Base-by-base conservation (phyloP, 2,797 vertebrate species). In the Bradypodion ventrale region DNA sequence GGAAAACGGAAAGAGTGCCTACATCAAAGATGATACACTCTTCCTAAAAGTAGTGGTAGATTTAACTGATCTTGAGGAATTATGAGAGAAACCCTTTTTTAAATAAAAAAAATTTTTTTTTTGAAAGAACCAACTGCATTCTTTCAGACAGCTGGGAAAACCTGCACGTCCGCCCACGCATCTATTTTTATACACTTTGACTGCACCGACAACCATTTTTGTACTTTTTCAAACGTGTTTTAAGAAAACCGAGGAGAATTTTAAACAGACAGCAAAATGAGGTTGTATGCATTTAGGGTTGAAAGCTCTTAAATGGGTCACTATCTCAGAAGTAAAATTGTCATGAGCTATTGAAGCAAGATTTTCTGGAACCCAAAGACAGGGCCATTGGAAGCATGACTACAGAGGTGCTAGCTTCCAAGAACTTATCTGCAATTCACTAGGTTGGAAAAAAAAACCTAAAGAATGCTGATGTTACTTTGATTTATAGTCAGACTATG, bases 21-120 rank as follows among this genome's bases (percentile, higher is more conserved):
- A 96, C 37, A 82, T 98, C 75, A 97, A 94, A 93, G 97, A 98
- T 0, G 97, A 98, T 89, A 97, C 97, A 0, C 88, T 98, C 66
- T 98, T 98, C 76, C 88, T 98, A 89, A 98, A 98, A 91, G 97
- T 97, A 25, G 96, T 97, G 10, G 98, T 98, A 90, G 98, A 98
- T 85, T 95, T 97, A 82, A 93, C 94, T 0, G 97, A 98, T 65
- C 92, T 98, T 66, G 97, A 98, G 49, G 97, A 97, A 69, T 72
- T 97, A 80, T 98, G 94, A 95, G 68, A 69, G 0, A 29, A 60
- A 15, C n/a, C n/a, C n/a, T n/a, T n/a, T n/a, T n/a, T n/a, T n/a
- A n/a, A n/a, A n/a, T n/a, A n/a, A n/a, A n/a, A n/a, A n/a, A n/a
- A n/a, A n/a, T n/a, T n/a, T n/a, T n/a, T n/a, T n/a, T n/a, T n/a